Base-by-base conservation (phyloP, 2,888 invertebrate genomes). In the Netelia inedita region DNA sequence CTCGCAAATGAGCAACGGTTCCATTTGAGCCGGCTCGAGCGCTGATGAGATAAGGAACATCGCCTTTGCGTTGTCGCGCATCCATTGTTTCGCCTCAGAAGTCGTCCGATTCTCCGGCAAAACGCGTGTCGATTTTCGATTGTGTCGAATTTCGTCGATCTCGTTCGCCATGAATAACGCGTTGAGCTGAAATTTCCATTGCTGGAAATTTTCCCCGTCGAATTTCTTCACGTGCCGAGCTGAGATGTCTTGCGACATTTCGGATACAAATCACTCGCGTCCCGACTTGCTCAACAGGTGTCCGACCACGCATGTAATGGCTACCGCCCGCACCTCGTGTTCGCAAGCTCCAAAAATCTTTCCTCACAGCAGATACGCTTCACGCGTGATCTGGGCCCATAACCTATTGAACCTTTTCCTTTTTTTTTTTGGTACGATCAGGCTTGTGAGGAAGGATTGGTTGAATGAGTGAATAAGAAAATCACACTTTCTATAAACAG, bases 41-140 rank as follows among this genome's bases (percentile, higher is more conserved):
- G 82, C 43, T 50, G 85, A 86, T 57, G 87, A 85, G 43, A 88
- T 87, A 16, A 86, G 41, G 46, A 72, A 87, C 71, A 71, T 86
- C 14, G 86, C 83, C 55, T 73, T 86, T 1, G 86, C 82, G 55
- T 86, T 59, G 41, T 86, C 85, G 19, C 79, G 82, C 41, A 83
- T 65, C 87, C 83, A 87, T 61, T 68, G 41, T 21, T 43, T 72
- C 16, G 72, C 41, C 21, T 59, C 80, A 11, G 53, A 41, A 50
- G 57, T 46, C n/a, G 81, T 50, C 46, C 28, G 73, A 68, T 73
- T 59, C 1, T 2, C 79, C 68, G 46, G 80, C 19, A 21, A 9
- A 41, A 68, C 78, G 57, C 86, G 68, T n/a, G n/a, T n/a, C n/a
- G n/a, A n/a, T n/a, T n/a, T n/a, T n/a, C n/a, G n/a, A n/a, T n/a